Conservation (phyloP, 2,888 invertebrate species). For the Selenia dentaria region DNA sequence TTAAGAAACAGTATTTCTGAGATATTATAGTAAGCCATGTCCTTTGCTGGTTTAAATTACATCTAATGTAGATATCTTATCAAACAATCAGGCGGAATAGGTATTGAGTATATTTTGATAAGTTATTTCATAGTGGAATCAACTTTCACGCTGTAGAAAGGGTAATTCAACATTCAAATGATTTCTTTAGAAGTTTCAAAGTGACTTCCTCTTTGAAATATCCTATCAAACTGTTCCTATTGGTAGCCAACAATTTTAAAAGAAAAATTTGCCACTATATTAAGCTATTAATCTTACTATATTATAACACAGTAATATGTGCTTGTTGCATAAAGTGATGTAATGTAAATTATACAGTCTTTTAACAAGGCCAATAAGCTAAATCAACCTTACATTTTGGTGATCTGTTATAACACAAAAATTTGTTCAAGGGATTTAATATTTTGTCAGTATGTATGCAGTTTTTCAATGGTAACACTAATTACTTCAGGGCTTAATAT, state of each 20-base stretch:
- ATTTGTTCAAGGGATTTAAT: no score
- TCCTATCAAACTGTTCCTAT: background rate
- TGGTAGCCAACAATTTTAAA: no score
- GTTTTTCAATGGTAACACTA: no score
- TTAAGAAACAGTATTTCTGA: no score
- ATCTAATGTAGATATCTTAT: background rate
- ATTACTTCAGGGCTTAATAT: no score
- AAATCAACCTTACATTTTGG: no score
- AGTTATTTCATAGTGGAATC: background rate
- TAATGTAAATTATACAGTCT: constrained; percentile 4
- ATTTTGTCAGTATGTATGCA: no score
- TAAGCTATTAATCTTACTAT: background rate
- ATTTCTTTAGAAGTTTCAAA: background rate
- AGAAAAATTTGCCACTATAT: no score
- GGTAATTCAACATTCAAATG: no score
- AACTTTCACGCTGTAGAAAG: background rate
- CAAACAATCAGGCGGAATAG: background rate
- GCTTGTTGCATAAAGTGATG: background rate
- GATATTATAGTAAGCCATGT: no score
- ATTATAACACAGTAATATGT: background rate
- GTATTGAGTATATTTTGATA: background rate
- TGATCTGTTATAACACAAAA: no score
- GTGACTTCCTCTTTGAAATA: background rate
- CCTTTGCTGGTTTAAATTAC: no score
- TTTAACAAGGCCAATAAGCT: background rate